Evolutionary conservation across 2,888 invertebrate genomes (phyloP).

Genomic region (Rotaria sp.): DNA sequence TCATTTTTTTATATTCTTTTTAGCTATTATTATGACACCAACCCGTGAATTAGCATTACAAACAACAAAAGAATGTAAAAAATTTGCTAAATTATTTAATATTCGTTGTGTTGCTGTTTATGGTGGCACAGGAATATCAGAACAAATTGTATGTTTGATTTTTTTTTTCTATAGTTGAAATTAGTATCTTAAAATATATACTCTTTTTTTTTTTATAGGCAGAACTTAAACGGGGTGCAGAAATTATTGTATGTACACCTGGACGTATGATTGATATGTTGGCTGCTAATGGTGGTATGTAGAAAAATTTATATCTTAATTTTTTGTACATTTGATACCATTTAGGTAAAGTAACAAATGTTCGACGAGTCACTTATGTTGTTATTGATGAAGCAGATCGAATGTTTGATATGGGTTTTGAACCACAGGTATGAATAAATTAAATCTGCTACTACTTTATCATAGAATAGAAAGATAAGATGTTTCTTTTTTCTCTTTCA

Average conservation of each 20-base stretch:
- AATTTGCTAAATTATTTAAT: conserved; percentile 76
- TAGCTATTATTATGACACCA: conserved; percentile 89
- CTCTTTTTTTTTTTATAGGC: conserved; percentile 59
- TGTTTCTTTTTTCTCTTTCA: too few species aligned
- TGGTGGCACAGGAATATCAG: conserved; percentile 92
- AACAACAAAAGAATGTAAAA: conserved; percentile 87
- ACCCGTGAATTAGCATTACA: conserved; percentile 97
- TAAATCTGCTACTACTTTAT: too few species aligned
- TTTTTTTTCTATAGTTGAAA: conserved; percentile 39
- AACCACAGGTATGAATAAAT: conserved; percentile 67
- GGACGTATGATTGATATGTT: conserved; percentile 99
- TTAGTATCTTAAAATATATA: conserved; percentile 41
- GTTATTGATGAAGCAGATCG: conserved; percentile 97
- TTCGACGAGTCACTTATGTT: conserved; percentile 88
- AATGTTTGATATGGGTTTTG: conserved; percentile 99
- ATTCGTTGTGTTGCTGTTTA: conserved; percentile 89
- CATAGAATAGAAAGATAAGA: neutral
- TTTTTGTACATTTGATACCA: conserved; percentile 24
- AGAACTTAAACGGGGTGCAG: conserved; percentile 87
- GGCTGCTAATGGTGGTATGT: conserved; percentile 73
- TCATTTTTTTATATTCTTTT: conserved; percentile 42
- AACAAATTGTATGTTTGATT: conserved; percentile 64
- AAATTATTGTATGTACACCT: conserved; percentile 96
- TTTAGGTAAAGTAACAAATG: conserved; percentile 79
- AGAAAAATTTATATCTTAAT: neutral